A percentile compares a stretch with the other conserved stretches of the same genome.
These are phyloP conservation scores for Carapus acus DNA, from an alignment of 2,797 vertebrate species.

Conservation along the genomic window DNA sequence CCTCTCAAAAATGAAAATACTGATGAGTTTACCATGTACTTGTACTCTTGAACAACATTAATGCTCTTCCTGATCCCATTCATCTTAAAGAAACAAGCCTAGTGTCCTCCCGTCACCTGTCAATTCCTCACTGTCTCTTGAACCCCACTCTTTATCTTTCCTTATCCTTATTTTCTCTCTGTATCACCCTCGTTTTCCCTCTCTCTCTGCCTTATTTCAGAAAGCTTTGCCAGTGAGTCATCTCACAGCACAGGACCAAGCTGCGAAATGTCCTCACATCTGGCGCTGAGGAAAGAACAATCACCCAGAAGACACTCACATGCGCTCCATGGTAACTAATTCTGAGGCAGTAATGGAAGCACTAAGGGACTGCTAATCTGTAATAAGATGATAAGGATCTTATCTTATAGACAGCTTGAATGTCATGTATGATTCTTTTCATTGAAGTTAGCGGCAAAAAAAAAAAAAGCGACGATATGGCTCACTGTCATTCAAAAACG, in stretches of 20 bases:
- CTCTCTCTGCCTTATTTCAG: slow-evolving; percentile 7
- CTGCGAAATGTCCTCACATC: slow-evolving; percentile 34
- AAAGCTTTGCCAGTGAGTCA: slow-evolving; percentile 48
- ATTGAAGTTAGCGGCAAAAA: too few relatives aligned
- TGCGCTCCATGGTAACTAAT: neutral
- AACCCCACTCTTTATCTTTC: slow-evolving; percentile 5
- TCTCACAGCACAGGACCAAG: slow-evolving; percentile 44
- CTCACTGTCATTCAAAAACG: too few relatives aligned
- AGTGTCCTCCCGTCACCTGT: slow-evolving; percentile 30
- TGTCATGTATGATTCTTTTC: too few relatives aligned
- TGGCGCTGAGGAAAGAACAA: slow-evolving; percentile 13
- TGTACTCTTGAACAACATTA: slow-evolving; percentile 49
- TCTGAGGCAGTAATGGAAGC: too few relatives aligned
- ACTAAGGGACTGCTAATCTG: too few relatives aligned
- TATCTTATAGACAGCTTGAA: too few relatives aligned
- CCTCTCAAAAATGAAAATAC: neutral
- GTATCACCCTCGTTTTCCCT: slow-evolving; percentile 2
- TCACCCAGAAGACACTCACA: neutral
- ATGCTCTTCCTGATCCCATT: slow-evolving; percentile 39
- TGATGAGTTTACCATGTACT: slow-evolving; percentile 2
- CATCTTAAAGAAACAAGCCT: slow-evolving; percentile 29
- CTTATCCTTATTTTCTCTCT: neutral
- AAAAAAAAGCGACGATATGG: too few relatives aligned
- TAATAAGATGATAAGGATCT: too few relatives aligned
- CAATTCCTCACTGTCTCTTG: slow-evolving; percentile 15